Percentiles rank a stretch among this genome's conserved stretches.
These are phyloP conservation scores for Megaceryle torquata DNA, from an alignment of 2,113 vertebrate genomes.

Conservation along the genomic window DNA sequence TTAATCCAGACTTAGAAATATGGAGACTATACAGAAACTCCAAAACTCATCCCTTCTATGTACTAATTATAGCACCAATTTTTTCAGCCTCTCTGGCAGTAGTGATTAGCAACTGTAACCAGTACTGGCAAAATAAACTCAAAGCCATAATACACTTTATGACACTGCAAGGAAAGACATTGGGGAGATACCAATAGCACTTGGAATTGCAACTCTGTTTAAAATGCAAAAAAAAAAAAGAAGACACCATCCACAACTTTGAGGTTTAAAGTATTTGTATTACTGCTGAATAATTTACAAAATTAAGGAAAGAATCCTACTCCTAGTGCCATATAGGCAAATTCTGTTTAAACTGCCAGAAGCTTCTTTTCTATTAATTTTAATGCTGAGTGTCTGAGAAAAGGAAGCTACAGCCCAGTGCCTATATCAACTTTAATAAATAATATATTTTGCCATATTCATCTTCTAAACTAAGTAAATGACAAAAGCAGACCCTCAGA, in stretches of 20 bases:
- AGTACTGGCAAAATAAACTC: neutral
- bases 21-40: neutral
- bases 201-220: constrained; percentile 30
- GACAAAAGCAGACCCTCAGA: constrained; percentile 45
- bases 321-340: neutral
- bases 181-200: neutral
- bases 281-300: constrained; percentile 52
- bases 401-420: constrained; percentile 14
- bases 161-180: neutral
- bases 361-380: constrained; percentile 65
- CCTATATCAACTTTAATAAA: constrained; percentile 62
- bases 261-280: constrained; percentile 45
- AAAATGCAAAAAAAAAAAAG: neutral
- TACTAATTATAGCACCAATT: neutral
- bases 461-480: constrained; percentile 62
- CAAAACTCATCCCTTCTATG: neutral
- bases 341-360: constrained; percentile 46
- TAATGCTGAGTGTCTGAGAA: constrained; percentile 32
- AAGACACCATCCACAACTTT: neutral
- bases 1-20: neutral
- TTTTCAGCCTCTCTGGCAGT: neutral
- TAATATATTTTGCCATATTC: constrained; percentile 65
- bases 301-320: neutral
- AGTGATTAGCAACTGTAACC: neutral
- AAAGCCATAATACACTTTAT: neutral